These are phyloP conservation scores for Lithophane ornitopus DNA, from an alignment of 2,888 invertebrate genomes.

Conservation along the genomic window DNA sequence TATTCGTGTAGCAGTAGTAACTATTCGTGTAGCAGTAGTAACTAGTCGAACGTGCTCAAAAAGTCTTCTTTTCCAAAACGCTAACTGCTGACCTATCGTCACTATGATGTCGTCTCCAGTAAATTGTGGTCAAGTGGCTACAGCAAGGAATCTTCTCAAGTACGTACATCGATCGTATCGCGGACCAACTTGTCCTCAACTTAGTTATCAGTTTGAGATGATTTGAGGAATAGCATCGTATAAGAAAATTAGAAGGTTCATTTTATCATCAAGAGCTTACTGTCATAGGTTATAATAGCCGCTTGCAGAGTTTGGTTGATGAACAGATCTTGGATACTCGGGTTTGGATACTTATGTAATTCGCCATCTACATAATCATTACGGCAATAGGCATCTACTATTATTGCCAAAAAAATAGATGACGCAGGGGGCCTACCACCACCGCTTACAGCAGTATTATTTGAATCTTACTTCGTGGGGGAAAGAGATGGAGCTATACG, in stretches of 20 bases:
- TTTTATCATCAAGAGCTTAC: neutral
- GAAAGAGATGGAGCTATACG: too few relatives aligned
- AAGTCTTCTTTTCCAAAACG: neutral
- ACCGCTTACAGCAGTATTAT: too few relatives aligned
- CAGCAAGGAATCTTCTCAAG: constrained; percentile 22
- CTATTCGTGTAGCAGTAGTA: neutral
- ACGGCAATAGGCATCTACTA: neutral
- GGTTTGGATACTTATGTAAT: neutral
- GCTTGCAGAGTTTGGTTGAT: neutral
- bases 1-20: neutral
- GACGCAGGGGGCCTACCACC: too few relatives aligned
- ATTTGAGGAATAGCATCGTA: constrained; percentile 10
- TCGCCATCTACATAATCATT: too few relatives aligned
- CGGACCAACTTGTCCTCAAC: constrained; percentile 54
- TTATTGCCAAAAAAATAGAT: neutral
- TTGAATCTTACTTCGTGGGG: too few relatives aligned
- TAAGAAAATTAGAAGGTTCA: constrained; percentile 12
- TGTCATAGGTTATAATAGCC: neutral
- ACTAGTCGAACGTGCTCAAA: neutral
- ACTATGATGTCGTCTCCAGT: constrained; percentile 3
- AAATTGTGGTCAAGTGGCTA: constrained; percentile 44
- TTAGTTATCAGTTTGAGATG: constrained; percentile 51
- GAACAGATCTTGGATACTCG: too few relatives aligned
- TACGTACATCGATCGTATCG: constrained; percentile 35
- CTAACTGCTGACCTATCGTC: constrained; percentile 16